These are phyloP conservation scores for Cololabis saira DNA, from an alignment of 2,113 vertebrate genomes.

Conservation along the genomic window DNA sequence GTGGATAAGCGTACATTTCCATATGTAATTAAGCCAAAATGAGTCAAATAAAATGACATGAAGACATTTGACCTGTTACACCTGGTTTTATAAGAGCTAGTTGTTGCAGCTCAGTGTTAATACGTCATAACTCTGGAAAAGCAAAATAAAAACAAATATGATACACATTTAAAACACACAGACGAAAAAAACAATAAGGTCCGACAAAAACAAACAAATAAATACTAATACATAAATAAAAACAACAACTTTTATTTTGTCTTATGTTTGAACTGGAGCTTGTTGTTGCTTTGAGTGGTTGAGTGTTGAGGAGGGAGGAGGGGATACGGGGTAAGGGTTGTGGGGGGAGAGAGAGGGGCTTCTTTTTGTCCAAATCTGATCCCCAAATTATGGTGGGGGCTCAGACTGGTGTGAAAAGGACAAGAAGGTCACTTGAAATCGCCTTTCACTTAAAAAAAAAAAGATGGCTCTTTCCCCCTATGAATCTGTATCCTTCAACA, in stretches of 20 bases:
- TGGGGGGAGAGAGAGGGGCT: constrained; percentile 67
- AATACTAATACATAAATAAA: neutral
- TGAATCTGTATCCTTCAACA: constrained; percentile 97
- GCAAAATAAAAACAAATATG: neutral
- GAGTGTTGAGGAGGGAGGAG: constrained; percentile 87
- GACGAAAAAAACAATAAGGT: neutral
- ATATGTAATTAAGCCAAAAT: neutral
- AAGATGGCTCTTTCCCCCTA: constrained; percentile 57
- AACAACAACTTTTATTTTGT: neutral
- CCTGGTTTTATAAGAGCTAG: neutral
- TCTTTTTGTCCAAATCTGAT: constrained; percentile 89
- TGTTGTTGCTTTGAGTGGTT: constrained; percentile 85
- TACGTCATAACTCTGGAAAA: neutral
- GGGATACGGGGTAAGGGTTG: constrained; percentile 65
- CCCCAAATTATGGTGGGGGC: constrained; percentile 89
- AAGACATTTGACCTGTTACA: neutral
- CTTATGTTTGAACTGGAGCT: constrained; percentile 67
- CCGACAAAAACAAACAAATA: too few relatives aligned
- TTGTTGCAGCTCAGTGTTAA: neutral
- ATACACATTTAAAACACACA: neutral
- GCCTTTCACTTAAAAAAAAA: constrained; percentile 95
- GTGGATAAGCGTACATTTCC: neutral
- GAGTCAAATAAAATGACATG: constrained; percentile 2
- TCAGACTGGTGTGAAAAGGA: constrained; percentile 97
- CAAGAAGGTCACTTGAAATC: constrained; percentile 95